These are phyloP conservation scores for Pachyramphus minor DNA, from an alignment of 2,113 vertebrate species.

Conservation along the genomic window DNA sequence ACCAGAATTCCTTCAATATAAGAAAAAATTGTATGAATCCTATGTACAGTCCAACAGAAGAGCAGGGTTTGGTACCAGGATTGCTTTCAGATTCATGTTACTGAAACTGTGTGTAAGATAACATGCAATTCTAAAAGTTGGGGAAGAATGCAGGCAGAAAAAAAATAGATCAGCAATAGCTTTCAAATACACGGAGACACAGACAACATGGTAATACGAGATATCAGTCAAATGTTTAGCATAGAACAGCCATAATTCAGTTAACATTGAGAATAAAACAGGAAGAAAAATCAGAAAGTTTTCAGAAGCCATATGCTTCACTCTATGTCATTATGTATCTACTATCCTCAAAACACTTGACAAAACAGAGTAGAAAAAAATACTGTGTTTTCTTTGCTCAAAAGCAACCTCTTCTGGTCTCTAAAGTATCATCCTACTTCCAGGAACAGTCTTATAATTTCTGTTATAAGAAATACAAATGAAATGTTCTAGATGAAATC, in stretches of 20 bases:
- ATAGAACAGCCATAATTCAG: not conserved
- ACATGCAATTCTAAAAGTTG: not conserved
- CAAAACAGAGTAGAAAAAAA: not conserved
- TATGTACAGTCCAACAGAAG: not conserved
- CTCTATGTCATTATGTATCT: not conserved
- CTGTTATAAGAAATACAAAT: not conserved
- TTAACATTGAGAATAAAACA: not conserved
- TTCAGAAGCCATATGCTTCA: not conserved
- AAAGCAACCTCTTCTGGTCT: not conserved
- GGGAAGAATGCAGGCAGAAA: not conserved
- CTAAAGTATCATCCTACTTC: not conserved
- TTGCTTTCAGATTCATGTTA: not conserved
- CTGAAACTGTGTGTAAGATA: not conserved
- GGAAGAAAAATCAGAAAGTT: not conserved
- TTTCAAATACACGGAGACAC: not conserved
- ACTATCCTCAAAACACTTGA: not conserved
- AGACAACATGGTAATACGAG: not conserved
- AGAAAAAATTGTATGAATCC: not conserved
- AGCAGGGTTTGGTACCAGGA: not conserved
- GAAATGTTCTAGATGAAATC: not conserved
- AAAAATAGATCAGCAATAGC: not conserved
- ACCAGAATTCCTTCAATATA: not conserved
- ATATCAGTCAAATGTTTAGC: not conserved
- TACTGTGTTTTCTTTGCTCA: not conserved
- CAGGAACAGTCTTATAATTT: not conserved